Evolutionary conservation across 2,113 vertebrate species (phyloP).

Genomic region (Ursus arctos): DNA sequence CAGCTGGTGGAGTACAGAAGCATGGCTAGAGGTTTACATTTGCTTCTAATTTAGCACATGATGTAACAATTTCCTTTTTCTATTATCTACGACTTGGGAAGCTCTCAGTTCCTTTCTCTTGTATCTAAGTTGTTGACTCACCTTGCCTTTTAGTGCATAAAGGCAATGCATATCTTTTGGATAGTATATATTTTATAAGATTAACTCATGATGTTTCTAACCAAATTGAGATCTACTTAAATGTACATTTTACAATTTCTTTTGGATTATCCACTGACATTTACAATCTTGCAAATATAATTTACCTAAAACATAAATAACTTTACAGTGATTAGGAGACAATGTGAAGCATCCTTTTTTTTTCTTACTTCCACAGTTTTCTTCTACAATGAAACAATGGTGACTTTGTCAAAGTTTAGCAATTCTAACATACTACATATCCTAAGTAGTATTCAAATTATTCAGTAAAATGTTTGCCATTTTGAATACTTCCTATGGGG

Average conservation of each 20-base stretch:
- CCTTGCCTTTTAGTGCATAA: background rate
- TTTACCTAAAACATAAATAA: background rate
- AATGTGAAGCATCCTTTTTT: background rate
- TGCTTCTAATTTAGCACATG: conserved; percentile 4
- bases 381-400: background rate
- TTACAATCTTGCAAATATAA: background rate
- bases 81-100: background rate
- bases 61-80: background rate
- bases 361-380: background rate
- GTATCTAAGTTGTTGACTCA: conserved; percentile 16
- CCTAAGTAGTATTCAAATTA: background rate
- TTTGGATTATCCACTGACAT: background rate
- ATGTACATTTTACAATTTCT: background rate
- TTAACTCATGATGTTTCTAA: conserved; percentile 6
- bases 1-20: conserved; percentile 32
- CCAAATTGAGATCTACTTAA: conserved; percentile 6
- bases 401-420: background rate
- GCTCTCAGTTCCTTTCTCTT: background rate
- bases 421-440: background rate
- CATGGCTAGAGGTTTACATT: conserved; percentile 34
- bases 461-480: background rate
- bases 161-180: background rate
- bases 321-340: background rate
- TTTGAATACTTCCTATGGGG: background rate
- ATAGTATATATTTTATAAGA: background rate